Evolutionary conservation across 2,888 invertebrate genomes (phyloP).

Genomic region (Sphaeridia pumilis): DNA sequence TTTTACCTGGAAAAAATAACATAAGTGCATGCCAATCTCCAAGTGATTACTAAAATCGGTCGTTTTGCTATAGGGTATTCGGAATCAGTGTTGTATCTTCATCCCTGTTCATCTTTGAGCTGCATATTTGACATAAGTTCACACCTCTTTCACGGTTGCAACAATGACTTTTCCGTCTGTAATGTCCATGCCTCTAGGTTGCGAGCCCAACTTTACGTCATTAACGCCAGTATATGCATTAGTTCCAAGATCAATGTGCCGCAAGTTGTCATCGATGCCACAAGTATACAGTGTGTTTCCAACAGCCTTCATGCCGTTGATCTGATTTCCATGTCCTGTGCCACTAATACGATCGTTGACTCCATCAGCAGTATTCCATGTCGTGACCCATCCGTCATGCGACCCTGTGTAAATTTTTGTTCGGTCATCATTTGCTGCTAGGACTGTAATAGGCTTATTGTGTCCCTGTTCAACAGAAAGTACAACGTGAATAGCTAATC

Average conservation of each 20-base stretch:
- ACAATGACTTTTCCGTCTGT: slow-evolving; percentile 53
- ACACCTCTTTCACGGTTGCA: slow-evolving; percentile 79
- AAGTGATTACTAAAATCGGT: no score
- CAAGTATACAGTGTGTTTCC: slow-evolving; percentile 65
- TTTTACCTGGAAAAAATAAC: no score
- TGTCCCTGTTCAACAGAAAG: slow-evolving; percentile 73
- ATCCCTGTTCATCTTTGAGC: no score
- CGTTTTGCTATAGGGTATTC: no score
- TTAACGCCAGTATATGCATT: slow-evolving; percentile 54
- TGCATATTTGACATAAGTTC: no score
- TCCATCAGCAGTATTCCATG: slow-evolving; percentile 69
- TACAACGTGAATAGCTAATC: slow-evolving; percentile 11
- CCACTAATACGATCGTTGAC: slow-evolving; percentile 70
- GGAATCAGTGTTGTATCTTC: no score
- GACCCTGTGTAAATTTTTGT: slow-evolving; percentile 79
- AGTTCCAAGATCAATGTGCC: slow-evolving; percentile 41
- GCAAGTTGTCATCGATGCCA: slow-evolving; percentile 86
- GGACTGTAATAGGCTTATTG: slow-evolving; percentile 91
- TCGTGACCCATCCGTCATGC: slow-evolving; percentile 80
- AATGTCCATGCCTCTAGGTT: slow-evolving; percentile 76
- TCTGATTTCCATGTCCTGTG: slow-evolving; percentile 89
- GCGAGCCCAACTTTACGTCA: slow-evolving; percentile 68
- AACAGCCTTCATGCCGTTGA: slow-evolving; percentile 71
- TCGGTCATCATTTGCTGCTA: slow-evolving; percentile 62
- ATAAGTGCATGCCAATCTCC: no score